Evolutionary conservation across 2,113 vertebrate genomes (phyloP), one percentile per base, ranked within the genome.

Genomic region (Urocitellus parryii): DNA sequence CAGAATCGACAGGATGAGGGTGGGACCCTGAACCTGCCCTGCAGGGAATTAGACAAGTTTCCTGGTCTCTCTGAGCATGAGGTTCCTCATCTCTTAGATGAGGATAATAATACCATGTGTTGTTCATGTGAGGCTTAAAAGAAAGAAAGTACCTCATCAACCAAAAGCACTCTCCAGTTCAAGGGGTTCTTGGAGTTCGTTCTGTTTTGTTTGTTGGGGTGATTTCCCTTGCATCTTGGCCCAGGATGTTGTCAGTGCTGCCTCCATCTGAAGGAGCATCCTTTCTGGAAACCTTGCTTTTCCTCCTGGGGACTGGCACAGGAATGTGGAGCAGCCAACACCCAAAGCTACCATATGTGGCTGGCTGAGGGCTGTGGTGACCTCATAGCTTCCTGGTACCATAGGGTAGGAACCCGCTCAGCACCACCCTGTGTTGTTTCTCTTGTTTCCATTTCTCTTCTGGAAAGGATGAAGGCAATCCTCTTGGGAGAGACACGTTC

Each of bases 1-100:
- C 2, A 0, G 25, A 4, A 13, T 29, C 8, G 0, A 0, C 29
- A 72, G 53, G 8, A 16, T 56, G 17, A 6, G 17, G 1, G 0
- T 13, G 10, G 67, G 8, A 14, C 24, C 68, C 68, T 42, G 16
- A 39, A 53, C 34, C 37, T 16, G 16, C 24, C 34, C 85, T 73
- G 4, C 32, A 2, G 8, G 61, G 86, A 65, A 10, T 39, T 63
- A 5, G 48, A 51, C 34, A 34, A 4, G 18, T 80, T n/a, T 79
- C 72, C 63, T 39, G 18, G 42, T 13, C 63, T 76, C 63, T 24
- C 63, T 53, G 73, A 84, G 25, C n/a, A 16, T 45, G 13, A 1
- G 24, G 37, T 79, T 51, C 63, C 76, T 74, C 51, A 17, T 18
- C 11, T 86, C 88, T 84, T 13, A 85, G 8, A 48, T 67, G 32